A percentile compares a stretch with the other conserved stretches of the same genome.
phyloP scores from a whole-genome alignment of 2,797 vertebrate species.

The Onychomys arenicola region DNA sequence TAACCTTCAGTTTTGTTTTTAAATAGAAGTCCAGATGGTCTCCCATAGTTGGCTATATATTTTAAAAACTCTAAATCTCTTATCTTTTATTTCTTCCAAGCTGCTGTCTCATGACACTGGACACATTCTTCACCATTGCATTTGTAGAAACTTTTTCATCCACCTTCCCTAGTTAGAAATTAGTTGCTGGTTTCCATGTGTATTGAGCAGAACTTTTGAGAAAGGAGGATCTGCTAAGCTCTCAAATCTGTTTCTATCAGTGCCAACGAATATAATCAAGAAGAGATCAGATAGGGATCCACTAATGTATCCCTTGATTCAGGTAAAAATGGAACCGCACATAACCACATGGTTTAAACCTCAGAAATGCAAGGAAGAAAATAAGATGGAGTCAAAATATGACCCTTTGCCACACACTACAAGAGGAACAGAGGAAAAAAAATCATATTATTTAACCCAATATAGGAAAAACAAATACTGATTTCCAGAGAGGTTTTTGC shows the following conservation, averaged over 20 bases:
- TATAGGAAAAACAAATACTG: background rate
- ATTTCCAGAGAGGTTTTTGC: background rate
- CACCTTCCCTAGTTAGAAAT: background rate
- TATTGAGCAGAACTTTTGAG: background rate
- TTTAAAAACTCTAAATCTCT: background rate
- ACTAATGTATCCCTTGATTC: background rate
- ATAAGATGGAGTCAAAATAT: background rate
- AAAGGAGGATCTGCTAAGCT: background rate
- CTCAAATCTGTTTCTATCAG: background rate
- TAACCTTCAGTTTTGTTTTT: background rate
- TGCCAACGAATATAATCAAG: background rate
- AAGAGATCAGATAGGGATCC: background rate
- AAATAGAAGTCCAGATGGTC: background rate
- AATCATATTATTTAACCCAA: background rate
- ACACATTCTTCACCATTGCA: background rate
- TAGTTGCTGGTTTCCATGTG: background rate
- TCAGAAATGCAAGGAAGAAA: background rate
- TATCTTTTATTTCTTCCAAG: background rate
- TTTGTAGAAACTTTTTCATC: background rate
- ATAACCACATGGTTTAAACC: background rate
- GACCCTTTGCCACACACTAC: background rate
- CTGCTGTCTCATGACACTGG: background rate
- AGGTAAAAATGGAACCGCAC: background rate
- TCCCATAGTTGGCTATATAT: background rate
- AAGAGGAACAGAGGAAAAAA: background rate